phyloP scores from a whole-genome alignment of 2,888 invertebrate species.

The Clepsis dumicolana region DNA sequence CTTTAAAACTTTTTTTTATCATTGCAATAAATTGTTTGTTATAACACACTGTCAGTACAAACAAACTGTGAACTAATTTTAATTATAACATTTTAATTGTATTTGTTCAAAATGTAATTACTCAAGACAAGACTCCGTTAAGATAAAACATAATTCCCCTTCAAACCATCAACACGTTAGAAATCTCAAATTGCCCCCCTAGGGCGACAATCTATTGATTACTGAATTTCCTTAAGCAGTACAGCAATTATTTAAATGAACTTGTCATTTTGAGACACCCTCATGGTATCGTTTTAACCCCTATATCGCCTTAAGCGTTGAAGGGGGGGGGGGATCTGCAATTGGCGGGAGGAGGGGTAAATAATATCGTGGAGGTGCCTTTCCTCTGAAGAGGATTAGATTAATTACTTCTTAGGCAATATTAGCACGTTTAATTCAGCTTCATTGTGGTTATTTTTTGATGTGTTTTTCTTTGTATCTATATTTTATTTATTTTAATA shows the following conservation, averaged over 20 bases:
- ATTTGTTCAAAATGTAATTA: background rate
- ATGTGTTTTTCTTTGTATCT: background rate
- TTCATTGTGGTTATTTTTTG: background rate
- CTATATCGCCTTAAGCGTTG: background rate
- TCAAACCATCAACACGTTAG: background rate
- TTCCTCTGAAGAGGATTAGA: background rate
- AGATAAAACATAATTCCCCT: background rate
- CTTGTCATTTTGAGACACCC: conserved; percentile 5
- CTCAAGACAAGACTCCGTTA: background rate
- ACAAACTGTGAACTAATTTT: too few relatives aligned
- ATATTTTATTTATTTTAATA: too few relatives aligned
- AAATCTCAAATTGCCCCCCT: conserved; percentile 12
- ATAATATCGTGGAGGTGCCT: conserved; percentile 1
- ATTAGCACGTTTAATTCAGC: background rate
- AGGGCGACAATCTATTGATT: conserved; percentile 35
- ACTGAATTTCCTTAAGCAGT: conserved; percentile 8
- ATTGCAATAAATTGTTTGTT: too few relatives aligned
- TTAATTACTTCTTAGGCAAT: background rate
- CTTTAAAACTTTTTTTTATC: too few relatives aligned
- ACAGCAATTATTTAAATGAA: conserved; percentile 25
- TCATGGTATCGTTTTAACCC: conserved; percentile 7
- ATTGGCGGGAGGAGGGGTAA: background rate
- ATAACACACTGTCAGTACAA: too few relatives aligned
- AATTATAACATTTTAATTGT: too few relatives aligned
- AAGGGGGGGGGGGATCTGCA: background rate